Evolutionary conservation across 1,140 invertebrate genomes (phyloP), one percentile per base, ranked within the genome.

Genomic region (Riptortus pedestris): DNA sequence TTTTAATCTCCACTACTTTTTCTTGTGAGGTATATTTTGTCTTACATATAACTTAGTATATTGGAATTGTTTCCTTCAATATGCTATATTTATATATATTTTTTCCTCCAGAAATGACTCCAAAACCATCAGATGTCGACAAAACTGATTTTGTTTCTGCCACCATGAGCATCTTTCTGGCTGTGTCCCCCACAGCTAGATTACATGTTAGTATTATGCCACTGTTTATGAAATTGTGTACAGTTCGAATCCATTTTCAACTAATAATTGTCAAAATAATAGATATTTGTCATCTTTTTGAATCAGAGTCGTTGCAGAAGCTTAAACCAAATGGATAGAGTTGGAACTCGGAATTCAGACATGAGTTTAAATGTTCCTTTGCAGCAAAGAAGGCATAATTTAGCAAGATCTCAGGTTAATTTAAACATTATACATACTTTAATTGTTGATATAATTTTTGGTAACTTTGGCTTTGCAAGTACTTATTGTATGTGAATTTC

Each of bases 271-370:
- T 27, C 20, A 60, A 24, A 11, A 24, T 24, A 26, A 7, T 26
- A 29, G 11, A 20, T 51, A 5, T 20, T 51, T 51, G 5, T 51
- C 48, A 9, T 51, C 18, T 9, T 51, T 51, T 51, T 51, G n/a
- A 51, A 9, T 51, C 9, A 20, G 64, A 61, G 38, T 1, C 64
- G 64, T 7, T 65, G 64, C 57, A 55, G 64, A 38, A 65, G 64
- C 28, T 65, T 65, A 43, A 60, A 65, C 43, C 57, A 65, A 28
- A 65, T 65, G 64, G 64, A 65, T 52, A 65, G 51, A 43, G 57
- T 65, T 48, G 64, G 64, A 33, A 27, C 31, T 31, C 20, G 28
- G 38, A 28, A 27, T 38, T 22, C 64, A 29, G 64, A 65, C 29
- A 55, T 60, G 55, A 60, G 27, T 61, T 43, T 65, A 20, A 55